Base-by-base conservation (phyloP, 1,140 invertebrate species). In the Stratiolaelaps scimitus region DNA sequence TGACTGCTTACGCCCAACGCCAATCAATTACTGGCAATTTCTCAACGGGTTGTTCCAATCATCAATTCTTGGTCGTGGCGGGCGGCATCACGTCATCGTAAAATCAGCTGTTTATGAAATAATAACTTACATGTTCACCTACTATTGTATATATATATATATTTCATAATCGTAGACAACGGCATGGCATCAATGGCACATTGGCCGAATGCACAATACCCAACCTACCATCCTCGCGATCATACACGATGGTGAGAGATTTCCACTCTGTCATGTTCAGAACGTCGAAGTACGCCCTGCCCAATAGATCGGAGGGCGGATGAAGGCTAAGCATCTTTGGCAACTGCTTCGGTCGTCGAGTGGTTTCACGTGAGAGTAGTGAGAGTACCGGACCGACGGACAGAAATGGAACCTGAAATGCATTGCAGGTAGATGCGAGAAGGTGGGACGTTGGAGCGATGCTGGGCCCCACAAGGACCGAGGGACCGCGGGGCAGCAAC, bases 191-290 rank as follows among this genome's bases (percentile, higher is more conserved):
- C n/a, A n/a, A n/a, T n/a, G 34, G 34, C 34, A 40, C 5, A 10
- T 10, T 40, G 4, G 34, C 10, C 34, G 34, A 6, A 40, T 40
- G 34, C 5, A n/a, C n/a, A n/a, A 4, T 40, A 40, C 34, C 5
- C 5, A 40, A 40, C 34, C 4, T 34, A 60, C 53, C 26, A 19
- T 60, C 53, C 23, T 60, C 53, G 15, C 53, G 26, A 26, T 60
- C 53, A 10, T 60, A 60, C 26, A 60, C 34, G 23, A 60, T 34
- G 23, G 53, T 29, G 1, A 60, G 17, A 15, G 53, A 29, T 23
- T 26, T 60, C 53, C 53, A 60, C 20, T 60, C 15, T 26, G 53
- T 60, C 53, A 60, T 60, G 23, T 60, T 60, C n/a, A 34, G 15
- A 5, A 60, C 20, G 53, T 60, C 53, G 23, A 60, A 60, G 23